These are phyloP conservation scores for Natator depressus DNA, from an alignment of 2,113 vertebrate species.

Conservation along the genomic window DNA sequence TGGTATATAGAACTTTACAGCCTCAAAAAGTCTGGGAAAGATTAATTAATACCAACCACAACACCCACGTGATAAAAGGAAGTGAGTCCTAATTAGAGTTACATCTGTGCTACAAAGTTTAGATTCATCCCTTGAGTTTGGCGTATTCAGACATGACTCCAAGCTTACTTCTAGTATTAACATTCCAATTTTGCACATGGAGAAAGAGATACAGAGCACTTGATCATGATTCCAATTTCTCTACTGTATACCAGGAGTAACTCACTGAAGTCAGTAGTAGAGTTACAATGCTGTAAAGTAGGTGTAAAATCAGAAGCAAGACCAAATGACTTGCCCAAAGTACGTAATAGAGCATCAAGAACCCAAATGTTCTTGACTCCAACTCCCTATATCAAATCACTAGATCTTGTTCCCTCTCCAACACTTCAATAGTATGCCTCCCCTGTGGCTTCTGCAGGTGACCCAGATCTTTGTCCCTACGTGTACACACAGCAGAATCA, in stretches of 20 bases:
- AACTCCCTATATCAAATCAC: neutral
- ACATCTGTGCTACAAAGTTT: neutral
- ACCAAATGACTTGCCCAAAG: constrained; percentile 15
- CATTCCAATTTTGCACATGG: neutral
- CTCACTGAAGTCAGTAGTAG: constrained; percentile 10
- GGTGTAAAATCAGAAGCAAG: neutral
- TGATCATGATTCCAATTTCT: constrained; percentile 43
- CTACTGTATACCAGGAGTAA: constrained; percentile 6
- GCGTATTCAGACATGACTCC: neutral
- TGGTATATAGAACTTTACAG: neutral
- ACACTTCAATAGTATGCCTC: constrained; percentile 16
- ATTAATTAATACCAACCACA: neutral
- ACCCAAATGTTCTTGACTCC: constrained; percentile 21
- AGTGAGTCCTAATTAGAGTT: neutral
- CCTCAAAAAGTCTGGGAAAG: neutral
- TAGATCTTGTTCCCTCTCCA: neutral
- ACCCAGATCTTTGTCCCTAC: neutral
- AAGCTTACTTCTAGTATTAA: neutral
- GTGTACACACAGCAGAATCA: neutral
- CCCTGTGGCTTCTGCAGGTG: neutral
- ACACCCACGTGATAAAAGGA: neutral
- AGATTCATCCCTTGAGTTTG: neutral
- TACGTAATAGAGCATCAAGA: constrained; percentile 48
- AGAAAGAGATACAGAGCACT: constrained; percentile 46
- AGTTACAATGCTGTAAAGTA: neutral